phyloP scores from a whole-genome alignment of 2,797 vertebrate genomes.

The Lepilemur septentrionalis region DNA sequence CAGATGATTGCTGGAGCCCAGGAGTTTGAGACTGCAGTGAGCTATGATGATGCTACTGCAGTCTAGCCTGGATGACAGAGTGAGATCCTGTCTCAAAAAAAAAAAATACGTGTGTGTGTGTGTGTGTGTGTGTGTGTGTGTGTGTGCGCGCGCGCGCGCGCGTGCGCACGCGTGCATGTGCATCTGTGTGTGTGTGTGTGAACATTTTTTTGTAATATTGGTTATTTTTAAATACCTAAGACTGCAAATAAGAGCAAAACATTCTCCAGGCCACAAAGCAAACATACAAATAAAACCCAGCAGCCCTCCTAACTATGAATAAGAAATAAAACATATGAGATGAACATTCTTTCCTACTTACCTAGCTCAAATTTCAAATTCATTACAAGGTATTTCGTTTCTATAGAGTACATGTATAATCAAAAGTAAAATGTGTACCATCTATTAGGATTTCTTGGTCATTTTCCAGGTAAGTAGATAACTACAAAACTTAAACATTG shows the following conservation, averaged over 20 bases:
- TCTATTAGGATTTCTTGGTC: not conserved
- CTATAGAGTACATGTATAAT: not conserved
- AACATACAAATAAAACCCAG: not conserved
- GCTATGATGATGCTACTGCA: not conserved
- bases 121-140: too few species aligned
- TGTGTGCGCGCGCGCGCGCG: too few species aligned
- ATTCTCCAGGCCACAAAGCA: not conserved
- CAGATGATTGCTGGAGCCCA: not conserved
- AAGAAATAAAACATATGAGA: not conserved
- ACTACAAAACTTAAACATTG: not conserved
- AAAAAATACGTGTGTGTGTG: too few species aligned
- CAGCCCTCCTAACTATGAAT: not conserved
- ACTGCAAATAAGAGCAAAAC: slow-evolving; percentile 27
- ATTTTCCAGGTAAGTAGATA: slow-evolving; percentile 38
- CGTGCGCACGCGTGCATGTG: too few species aligned
- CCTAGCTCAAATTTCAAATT: not conserved
- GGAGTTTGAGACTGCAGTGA: not conserved
- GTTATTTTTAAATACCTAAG: slow-evolving; percentile 15
- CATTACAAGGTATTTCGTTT: not conserved
- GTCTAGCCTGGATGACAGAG: not conserved
- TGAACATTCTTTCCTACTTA: not conserved
- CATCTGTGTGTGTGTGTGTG: too few species aligned
- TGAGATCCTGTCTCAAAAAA: not conserved
- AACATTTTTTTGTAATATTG: not conserved
- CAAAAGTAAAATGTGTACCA: not conserved